Base-by-base conservation (phyloP, 2,888 invertebrate species). In the Notocelia uddmanniana region DNA sequence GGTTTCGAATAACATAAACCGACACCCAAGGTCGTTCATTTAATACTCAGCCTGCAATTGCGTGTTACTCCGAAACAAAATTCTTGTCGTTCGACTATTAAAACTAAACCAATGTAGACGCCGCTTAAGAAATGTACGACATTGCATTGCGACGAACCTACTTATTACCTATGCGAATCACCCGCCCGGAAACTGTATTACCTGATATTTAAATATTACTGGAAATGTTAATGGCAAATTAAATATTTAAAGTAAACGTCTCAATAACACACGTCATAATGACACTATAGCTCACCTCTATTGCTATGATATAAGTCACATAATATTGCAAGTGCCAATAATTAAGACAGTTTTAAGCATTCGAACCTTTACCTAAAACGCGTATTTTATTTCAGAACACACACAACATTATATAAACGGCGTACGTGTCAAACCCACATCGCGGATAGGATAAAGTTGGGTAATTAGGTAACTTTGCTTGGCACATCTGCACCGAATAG, bases 371-470 rank as follows among this genome's bases (percentile, higher is more conserved):
- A n/a, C n/a, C n/a, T n/a, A n/a, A 26, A 48, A n/a, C n/a, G 23
- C 3, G 13, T 5, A 59, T 45, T 59, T 59, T 50, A 64, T 37
- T 41, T 37, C 18, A 21, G 21, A 34, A 26, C 6, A 50, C 23
- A 64, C 64, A 52, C 41, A 52, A 48, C 64, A 31, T 62, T 45
- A 45, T 54, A 31, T 19, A 34, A 63, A 52, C 23, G 52, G 58
- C 57, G 18, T 37, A 41, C 70, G 52, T 70, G 70, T 70, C 70
- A 70, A 59, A 52, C 70, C 70, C 70, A 70, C 58, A 70, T 70
- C 70, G 60, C 50, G 64, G 58, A 26, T 41, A 41, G 60, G 71
- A 48, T 45, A 66, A 71, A 71, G 71, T 71, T 71, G 19, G 67
- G 45, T 67, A 60, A 71, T 71, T 71, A 66, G 59, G 31, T 60